Base-by-base conservation (phyloP, 2,888 invertebrate species). In the Cosmia pyralina region DNA sequence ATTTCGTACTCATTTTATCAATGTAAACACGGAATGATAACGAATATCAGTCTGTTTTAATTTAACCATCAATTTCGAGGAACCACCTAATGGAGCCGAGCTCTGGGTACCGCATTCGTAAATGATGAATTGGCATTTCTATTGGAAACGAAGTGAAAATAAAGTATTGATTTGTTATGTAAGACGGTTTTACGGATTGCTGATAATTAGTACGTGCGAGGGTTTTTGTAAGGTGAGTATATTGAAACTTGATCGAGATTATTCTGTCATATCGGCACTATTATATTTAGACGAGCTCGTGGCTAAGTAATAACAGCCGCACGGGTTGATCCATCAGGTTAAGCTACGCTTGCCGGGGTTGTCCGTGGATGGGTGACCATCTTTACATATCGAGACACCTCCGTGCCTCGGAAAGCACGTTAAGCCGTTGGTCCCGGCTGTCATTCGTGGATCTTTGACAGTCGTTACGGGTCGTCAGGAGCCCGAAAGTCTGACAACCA, bases 81-180 rank as follows among this genome's bases (percentile, higher is more conserved):
- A 71, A 71, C 64, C 71, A 38, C 19, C 64, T 81, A 85, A 85
- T 79, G 76, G 77, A 80, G 58, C 70, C 55, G 58, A 69, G 67
- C 65, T 59, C 55, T 64, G 65, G 48, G 67, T 71, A 79, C 76
- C 59, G 81, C 57, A 72, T 76, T 73, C 79, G 81, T 83, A 84
- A 86, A 80, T 82, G 83, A 85, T 89, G 88, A 89, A 84, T 88
- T 82, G 83, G 82, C 87, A 85, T 85, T 85, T 87, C 85, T 84
- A 68, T 69, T 78, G 76, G 79, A 87, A 87, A 85, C 81, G 79
- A 73, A 67, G 73, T 79, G 83, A 79, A 89, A 88, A 89, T 89
- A 86, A 46, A 78, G 75, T 85, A 88, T 85, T 81, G 76, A 84
- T 79, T 82, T 75, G 62, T 72, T 78, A 55, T 57, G 58, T 69